Conservation (phyloP, 2,888 invertebrate genomes). For the Hipparchia sbordonii region DNA sequence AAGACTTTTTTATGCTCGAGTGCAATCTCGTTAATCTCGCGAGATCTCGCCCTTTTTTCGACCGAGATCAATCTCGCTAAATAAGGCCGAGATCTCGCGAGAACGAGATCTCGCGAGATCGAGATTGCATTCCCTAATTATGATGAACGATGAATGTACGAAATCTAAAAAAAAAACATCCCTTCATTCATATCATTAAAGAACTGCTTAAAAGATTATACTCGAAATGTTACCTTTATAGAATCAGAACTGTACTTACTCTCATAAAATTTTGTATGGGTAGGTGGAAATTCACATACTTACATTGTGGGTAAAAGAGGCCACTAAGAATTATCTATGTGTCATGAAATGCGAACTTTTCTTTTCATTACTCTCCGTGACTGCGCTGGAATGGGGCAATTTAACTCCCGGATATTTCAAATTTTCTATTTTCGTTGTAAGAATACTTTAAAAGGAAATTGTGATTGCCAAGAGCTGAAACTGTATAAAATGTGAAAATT, state of each 20-base stretch:
- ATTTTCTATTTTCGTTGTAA: conserved; percentile 33
- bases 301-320: conserved; percentile 70
- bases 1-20: too few relatives aligned
- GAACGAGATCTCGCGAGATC: too few relatives aligned
- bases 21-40: too few relatives aligned
- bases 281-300: conserved; percentile 53
- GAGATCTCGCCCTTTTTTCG: too few relatives aligned
- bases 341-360: conserved; percentile 67
- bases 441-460: conserved; percentile 27
- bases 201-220: too few relatives aligned
- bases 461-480: not conserved
- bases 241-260: conserved; percentile 60
- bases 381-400: conserved; percentile 56
- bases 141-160: too few relatives aligned
- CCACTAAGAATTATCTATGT: conserved; percentile 63
- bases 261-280: conserved; percentile 68
- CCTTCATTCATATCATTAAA: too few relatives aligned
- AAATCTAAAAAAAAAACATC: too few relatives aligned
- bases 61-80: too few relatives aligned
- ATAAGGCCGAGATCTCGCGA: too few relatives aligned
- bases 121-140: too few relatives aligned
- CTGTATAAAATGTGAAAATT: too few relatives aligned
- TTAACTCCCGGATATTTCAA: conserved; percentile 49
- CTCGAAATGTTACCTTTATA: not conserved
- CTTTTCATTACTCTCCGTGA: conserved; percentile 66